Percentiles rank a stretch among this genome's conserved stretches.
Conservation (phyloP, 2,113 vertebrate genomes). For the Dromiciops gliroides region DNA sequence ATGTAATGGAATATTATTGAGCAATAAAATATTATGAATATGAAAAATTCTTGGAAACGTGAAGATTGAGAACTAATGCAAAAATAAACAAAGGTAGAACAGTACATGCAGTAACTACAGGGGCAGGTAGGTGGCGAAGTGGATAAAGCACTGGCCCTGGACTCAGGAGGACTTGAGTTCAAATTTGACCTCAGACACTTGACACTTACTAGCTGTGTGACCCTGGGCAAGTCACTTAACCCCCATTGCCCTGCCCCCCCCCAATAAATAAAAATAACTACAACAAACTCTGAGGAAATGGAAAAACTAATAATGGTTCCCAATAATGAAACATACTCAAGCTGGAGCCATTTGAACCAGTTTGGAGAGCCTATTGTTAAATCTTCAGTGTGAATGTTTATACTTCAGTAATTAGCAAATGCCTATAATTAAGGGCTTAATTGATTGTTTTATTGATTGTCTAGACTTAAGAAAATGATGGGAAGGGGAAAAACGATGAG, state of each 20-base stretch:
- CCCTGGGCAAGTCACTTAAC: too few species aligned
- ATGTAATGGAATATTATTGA: not conserved
- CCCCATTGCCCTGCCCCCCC: too few species aligned
- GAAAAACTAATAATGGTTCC: not conserved
- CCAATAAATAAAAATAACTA: too few species aligned
- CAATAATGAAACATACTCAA: not conserved
- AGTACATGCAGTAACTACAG: not conserved
- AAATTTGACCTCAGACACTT: too few species aligned
- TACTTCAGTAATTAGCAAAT: not conserved
- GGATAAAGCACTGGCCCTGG: too few species aligned
- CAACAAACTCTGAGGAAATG: not conserved
- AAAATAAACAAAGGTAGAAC: not conserved
- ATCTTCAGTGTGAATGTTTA: not conserved
- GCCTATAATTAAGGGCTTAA: not conserved
- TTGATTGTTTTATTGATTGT: not conserved
- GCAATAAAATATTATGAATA: not conserved
- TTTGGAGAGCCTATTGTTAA: not conserved
- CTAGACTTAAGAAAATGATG: not conserved
- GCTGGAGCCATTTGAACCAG: not conserved
- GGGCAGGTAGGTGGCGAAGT: too few species aligned
- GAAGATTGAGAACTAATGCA: not conserved
- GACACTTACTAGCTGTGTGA: too few species aligned
- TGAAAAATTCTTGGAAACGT: not conserved
- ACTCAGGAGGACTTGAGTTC: too few species aligned
- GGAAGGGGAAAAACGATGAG: not conserved